phyloP scores from a whole-genome alignment of 2,113 vertebrate genomes.

The Prunella himalayana region DNA sequence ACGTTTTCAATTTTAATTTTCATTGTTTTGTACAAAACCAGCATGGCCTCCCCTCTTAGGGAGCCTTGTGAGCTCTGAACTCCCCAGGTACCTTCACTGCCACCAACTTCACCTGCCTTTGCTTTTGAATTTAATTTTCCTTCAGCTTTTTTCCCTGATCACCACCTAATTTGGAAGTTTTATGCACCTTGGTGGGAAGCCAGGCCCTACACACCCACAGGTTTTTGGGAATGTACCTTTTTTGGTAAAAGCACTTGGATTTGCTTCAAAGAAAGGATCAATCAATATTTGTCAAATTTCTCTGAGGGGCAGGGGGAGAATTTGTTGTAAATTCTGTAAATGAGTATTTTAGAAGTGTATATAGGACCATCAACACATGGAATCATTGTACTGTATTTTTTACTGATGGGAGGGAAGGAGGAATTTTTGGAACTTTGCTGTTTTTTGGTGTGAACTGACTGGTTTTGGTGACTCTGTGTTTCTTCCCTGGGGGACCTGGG shows the following conservation, averaged over 20 bases:
- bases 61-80: neutral
- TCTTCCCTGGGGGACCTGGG: accelerated
- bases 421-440: neutral
- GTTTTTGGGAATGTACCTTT: neutral
- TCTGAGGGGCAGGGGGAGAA: accelerated
- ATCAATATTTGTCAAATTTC: neutral
- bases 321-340: neutral
- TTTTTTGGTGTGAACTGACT: neutral
- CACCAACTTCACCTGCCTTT: neutral
- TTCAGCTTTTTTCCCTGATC: neutral
- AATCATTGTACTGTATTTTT: neutral
- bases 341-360: accelerated
- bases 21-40: neutral
- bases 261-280: neutral
- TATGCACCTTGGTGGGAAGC: accelerated
- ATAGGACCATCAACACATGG: accelerated
- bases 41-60: accelerated
- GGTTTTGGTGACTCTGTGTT: accelerated
- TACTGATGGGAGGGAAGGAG: neutral
- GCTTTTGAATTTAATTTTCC: neutral
- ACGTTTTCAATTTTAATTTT: accelerated
- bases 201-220: accelerated
- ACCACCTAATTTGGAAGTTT: neutral
- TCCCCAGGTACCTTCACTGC: neutral
- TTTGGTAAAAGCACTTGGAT: neutral